Base-by-base conservation (phyloP, 2,797 vertebrate genomes). In the Chaetodon trifasciatus region DNA sequence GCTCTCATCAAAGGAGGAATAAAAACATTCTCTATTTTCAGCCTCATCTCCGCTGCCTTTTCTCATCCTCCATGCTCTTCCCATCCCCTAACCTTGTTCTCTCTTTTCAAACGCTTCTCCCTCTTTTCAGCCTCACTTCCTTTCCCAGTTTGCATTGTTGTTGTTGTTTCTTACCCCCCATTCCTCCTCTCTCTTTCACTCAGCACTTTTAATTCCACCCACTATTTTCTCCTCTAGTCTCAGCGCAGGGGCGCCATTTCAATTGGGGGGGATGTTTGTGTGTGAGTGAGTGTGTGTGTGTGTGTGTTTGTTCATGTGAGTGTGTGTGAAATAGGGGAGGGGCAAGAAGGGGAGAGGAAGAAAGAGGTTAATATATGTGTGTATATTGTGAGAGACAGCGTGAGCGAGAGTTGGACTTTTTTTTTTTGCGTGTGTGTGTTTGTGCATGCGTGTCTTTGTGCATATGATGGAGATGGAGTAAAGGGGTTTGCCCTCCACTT, bases 131-230 rank as follows among this genome's bases (percentile, higher is more conserved):
- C 89, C 81, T 79, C 84, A 86, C 91, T 92, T 94, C 89, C 91
- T 92, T 80, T 89, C 87, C 87, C 89, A 83, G 88, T 90, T 89
- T 88, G 86, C 73, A 85, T 90, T 90, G 84, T 90, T 91, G 88
- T 90, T 89, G 88, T 91, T 87, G 85, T 90, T 83, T 82, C 75
- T 72, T 74, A 76, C 78, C 83, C 85, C 28, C 56, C 58, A 86
- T 83, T 79, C 89, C 84, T 82, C 82, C 78, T 89, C 90, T 88
- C 76, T 86, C 88, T 92, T 94, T 94, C 91, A 92, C 79, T 88
- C 83, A 23, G 79, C 85, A 86, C 84, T 89, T 94, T 94, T 92
- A 86, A 92, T 93, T 91, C 94, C 91, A 85, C 90, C 88, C 88
- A 89, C 86, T 89, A 81, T 92, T 94, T 93, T 92, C 89, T 89